Conservation (phyloP, 2,113 vertebrate species). For the Proterorhinus semilunaris region DNA sequence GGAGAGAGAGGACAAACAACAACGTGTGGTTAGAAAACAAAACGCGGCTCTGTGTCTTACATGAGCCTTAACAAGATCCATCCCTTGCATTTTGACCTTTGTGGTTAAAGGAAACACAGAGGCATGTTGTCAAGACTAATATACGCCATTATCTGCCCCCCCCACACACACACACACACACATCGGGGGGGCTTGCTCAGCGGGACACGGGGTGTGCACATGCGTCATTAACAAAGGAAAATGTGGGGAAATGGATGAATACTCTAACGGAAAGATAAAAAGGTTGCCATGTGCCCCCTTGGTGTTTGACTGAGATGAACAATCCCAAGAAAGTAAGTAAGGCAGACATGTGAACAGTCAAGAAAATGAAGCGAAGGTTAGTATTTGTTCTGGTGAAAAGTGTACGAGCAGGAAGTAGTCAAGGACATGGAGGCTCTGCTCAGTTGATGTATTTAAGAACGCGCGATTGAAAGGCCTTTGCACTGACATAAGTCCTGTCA, state of each 20-base stretch:
- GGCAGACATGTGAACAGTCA: not conserved
- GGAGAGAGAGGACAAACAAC: not conserved
- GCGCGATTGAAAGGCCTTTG: no score
- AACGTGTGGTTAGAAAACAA: constrained; percentile 1
- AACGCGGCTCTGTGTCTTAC: not conserved
- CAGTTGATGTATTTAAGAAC: no score
- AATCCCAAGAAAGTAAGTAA: not conserved
- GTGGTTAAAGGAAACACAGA: constrained; percentile 12
- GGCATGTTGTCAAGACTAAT: constrained; percentile 19
- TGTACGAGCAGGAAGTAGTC: not conserved
- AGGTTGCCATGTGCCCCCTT: not conserved
- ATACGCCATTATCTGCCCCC: not conserved
- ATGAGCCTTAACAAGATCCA: not conserved
- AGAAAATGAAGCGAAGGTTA: not conserved
- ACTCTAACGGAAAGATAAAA: not conserved
- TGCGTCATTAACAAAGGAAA: constrained; percentile 12
- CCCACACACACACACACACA: constrained; percentile 5
- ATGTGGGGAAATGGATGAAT: not conserved
- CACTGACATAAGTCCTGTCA: no score
- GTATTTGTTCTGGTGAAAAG: not conserved
- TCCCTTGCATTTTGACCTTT: constrained; percentile 14
- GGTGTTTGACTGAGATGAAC: not conserved
- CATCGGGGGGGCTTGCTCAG: constrained; percentile 6
- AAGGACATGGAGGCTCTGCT: no score
- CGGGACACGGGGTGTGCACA: constrained; percentile 22